These are phyloP conservation scores for Sarcophaga caerulescens DNA, from an alignment of 2,888 invertebrate genomes.

Conservation along the genomic window DNA sequence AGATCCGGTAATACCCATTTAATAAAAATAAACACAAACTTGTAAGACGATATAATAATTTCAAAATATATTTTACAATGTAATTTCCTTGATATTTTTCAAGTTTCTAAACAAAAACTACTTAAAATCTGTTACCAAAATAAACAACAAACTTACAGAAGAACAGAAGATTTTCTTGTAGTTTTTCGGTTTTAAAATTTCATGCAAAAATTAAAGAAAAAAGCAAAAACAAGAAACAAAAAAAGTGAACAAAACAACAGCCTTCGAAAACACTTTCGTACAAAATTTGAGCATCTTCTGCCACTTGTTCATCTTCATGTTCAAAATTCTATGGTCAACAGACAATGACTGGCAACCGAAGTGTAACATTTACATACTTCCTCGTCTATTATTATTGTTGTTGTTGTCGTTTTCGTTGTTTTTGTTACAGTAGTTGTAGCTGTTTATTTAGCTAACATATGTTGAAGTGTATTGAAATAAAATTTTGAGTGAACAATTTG, in stretches of 20 bases:
- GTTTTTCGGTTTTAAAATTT: conserved; percentile 28
- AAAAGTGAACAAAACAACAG: neutral
- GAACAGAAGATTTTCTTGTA: conserved; percentile 3
- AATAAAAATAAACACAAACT: no score
- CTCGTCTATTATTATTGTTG: conserved; percentile 20
- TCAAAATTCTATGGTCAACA: conserved; percentile 57
- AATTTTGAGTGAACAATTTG: conserved; percentile 24
- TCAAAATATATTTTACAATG: neutral
- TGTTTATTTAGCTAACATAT: conserved; percentile 52
- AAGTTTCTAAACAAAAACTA: conserved; percentile 4
- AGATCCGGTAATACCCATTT: no score
- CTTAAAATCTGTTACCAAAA: conserved; percentile 29
- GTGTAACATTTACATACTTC: conserved; percentile 64
- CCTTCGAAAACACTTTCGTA: neutral
- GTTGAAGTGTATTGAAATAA: conserved; percentile 42
- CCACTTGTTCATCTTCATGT: conserved; percentile 23
- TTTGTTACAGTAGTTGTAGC: conserved; percentile 21
- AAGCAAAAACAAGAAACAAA: no score
- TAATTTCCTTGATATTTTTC: neutral
- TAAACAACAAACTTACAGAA: conserved; percentile 2
- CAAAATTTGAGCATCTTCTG: conserved; percentile 33
- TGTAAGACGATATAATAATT: no score
- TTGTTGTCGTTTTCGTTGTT: neutral
- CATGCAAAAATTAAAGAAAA: no score
- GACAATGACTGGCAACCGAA: conserved; percentile 64